Percentiles rank a stretch among this genome's conserved stretches.
Conservation (phyloP, 2,797 vertebrate genomes). For the Eutrigla gurnardus region DNA sequence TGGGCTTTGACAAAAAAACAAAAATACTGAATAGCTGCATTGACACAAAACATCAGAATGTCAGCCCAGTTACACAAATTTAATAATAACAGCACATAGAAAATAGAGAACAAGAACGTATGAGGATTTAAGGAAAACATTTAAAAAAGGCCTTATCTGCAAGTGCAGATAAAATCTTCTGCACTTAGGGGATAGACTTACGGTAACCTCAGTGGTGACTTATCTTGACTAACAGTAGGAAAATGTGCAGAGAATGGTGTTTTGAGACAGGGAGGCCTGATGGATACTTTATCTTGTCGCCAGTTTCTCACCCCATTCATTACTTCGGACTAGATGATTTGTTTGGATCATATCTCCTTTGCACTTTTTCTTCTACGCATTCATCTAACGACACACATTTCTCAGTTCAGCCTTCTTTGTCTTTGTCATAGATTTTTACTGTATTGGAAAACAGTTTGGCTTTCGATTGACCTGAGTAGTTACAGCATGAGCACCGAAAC, state of each 20-base stretch:
- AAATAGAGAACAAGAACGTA: not conserved
- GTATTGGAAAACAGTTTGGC: not conserved
- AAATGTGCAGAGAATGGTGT: slow-evolving; percentile 30
- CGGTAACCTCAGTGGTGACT: slow-evolving; percentile 6
- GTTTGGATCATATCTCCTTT: slow-evolving; percentile 41
- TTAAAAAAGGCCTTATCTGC: slow-evolving; percentile 38
- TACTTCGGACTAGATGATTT: slow-evolving; percentile 35
- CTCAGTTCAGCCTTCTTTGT: not conserved
- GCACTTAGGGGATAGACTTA: slow-evolving; percentile 23
- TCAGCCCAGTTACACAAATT: slow-evolving; percentile 12
- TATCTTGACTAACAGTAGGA: slow-evolving; percentile 14
- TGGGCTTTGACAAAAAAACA: not conserved
- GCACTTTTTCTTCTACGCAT: slow-evolving; percentile 8
- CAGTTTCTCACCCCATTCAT: slow-evolving; percentile 22
- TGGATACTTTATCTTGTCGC: slow-evolving; percentile 33
- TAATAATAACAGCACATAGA: slow-evolving; percentile 16
- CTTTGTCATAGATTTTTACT: not conserved
- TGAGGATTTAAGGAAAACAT: not conserved
- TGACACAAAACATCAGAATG: slow-evolving; percentile 2
- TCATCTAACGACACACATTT: slow-evolving; percentile 3
- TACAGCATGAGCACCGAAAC: not conserved
- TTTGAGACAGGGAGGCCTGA: slow-evolving; percentile 14
- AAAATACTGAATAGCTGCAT: not conserved
- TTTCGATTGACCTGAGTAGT: not conserved
- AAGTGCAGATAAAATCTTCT: slow-evolving; percentile 44